A percentile compares a stretch with the other conserved stretches of the same genome.
These are phyloP conservation scores for Sapayoa aenigma DNA, from an alignment of 2,113 vertebrate species.

Conservation along the genomic window DNA sequence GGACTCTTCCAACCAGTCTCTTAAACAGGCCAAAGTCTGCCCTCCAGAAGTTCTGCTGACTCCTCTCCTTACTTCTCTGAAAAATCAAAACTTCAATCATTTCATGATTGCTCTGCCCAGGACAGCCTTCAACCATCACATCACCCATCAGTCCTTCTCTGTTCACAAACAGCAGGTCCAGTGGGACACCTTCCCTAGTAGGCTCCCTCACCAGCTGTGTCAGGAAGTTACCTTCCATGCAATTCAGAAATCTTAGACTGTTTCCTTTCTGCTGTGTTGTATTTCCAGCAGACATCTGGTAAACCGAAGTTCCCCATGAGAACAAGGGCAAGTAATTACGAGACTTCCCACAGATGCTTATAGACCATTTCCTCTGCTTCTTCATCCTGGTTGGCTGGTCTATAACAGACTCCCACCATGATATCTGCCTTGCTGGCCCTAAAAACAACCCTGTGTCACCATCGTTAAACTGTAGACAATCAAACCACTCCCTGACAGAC, in stretches of 20 bases:
- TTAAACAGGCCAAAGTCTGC: not conserved
- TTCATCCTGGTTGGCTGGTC: not conserved
- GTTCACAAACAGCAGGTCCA: not conserved
- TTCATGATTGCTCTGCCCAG: not conserved
- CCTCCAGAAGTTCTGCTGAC: not conserved
- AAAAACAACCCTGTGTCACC: not conserved
- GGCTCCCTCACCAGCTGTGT: not conserved
- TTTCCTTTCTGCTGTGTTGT: not conserved
- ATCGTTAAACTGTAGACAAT: not conserved
- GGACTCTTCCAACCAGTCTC: not conserved
- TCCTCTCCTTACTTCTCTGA: rapidly evolving
- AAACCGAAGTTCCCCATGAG: not conserved
- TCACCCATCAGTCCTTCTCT: not conserved
- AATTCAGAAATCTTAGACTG: not conserved
- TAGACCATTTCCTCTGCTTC: not conserved
- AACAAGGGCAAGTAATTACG: not conserved
- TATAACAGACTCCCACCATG: not conserved
- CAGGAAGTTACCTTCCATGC: not conserved
- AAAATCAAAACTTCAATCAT: not conserved
- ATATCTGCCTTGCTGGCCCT: not conserved
- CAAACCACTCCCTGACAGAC: not conserved
- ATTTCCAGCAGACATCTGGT: not conserved
- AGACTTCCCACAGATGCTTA: not conserved
- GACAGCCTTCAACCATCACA: rapidly evolving
- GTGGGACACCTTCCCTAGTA: too few species aligned